These are phyloP conservation scores for Rhipidura dahli DNA, from an alignment of 2,113 vertebrate genomes.

Conservation along the genomic window DNA sequence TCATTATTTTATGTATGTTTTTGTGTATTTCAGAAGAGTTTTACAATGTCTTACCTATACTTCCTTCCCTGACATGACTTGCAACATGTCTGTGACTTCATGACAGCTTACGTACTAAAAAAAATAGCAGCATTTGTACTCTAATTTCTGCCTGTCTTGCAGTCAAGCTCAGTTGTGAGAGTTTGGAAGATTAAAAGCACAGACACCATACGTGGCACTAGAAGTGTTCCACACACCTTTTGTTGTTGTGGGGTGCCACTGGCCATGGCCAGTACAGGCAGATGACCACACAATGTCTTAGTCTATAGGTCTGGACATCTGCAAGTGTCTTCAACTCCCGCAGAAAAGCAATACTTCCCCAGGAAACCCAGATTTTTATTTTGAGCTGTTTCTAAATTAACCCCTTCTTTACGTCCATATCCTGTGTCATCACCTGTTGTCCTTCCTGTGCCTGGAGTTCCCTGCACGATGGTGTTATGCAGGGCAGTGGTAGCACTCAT, in stretches of 20 bases:
- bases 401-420: background rate
- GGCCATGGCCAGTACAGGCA: background rate
- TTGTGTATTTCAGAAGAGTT: background rate
- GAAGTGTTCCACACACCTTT: background rate
- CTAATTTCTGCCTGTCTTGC: background rate
- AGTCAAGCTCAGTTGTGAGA: background rate
- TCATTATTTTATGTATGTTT: background rate
- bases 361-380: background rate
- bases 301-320: background rate
- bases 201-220: background rate
- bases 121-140: background rate
- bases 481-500: background rate
- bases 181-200: background rate
- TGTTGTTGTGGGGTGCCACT: background rate
- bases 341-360: background rate
- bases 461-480: rapidly evolving
- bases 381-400: background rate
- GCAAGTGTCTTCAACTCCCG: background rate
- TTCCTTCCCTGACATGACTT: background rate
- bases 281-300: background rate
- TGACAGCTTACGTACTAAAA: background rate
- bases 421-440: background rate
- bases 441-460: background rate
- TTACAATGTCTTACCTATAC: background rate
- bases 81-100: background rate